Base-by-base conservation (phyloP, 92 coral and sea anemone genomes). In the Diadumene lineata region DNA sequence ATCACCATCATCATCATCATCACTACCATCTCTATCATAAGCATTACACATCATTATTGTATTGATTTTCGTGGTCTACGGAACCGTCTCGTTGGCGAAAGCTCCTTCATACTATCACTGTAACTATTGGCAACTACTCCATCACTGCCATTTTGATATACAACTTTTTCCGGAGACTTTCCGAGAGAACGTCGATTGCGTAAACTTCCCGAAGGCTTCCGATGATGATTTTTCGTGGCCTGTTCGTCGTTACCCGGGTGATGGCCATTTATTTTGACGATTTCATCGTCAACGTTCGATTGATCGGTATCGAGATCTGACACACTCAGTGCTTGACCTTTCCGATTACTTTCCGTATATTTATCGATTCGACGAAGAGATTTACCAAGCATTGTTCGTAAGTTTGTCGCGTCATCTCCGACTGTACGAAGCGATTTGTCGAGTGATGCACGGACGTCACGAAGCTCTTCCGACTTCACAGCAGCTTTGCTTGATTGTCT, bases 361-460 rank as follows among this genome's bases (percentile, higher is more conserved):
- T 77, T 90, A 72, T 91, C 97, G 80, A 91, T 91, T 69, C 85
- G 88, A 33, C 92, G 93, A 43, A 91, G 88, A 15, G 93, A 91
- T 76, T 91, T 91, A 18, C 97, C 97, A 34, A 91, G 97, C 97
- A 91, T 91, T 46, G 90, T 86, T 18, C 97, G 90, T 22, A 91
- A 78, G 33, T 85, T 88, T 73, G 67, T 91, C 50, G 97, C 97
- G 50, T 91, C 97, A 60, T 91, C 90, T 48, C 89, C 97, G 50
- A 91, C 97, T 28, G 89, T 90, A 34, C 83, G 90, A 16, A 91
- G 86, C 7, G 97, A 88, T 31, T 88, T 91, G 18, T 90, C 93
- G 30, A 91, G 80, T 31, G 97, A 91, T 2, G 88, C 77, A 15
- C 97, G 93, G 44, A 91, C 92, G 46, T 88, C 97, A 68, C 97